phyloP scores from a whole-genome alignment of 2,113 vertebrate genomes.

The Physeter macrocephalus region DNA sequence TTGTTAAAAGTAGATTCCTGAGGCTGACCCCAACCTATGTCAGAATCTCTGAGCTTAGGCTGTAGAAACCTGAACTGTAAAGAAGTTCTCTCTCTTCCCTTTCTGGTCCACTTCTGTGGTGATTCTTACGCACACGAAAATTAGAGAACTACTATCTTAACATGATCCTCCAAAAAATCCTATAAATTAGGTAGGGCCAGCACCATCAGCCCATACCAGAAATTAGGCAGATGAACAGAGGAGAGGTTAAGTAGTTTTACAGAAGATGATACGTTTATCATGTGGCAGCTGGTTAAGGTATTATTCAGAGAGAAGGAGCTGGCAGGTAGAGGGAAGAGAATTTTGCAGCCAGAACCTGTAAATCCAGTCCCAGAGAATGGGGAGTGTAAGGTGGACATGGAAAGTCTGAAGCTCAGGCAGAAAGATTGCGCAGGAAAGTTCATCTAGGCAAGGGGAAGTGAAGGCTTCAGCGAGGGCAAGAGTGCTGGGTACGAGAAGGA shows the following conservation, averaged over 20 bases:
- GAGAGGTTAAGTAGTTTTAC: neutral
- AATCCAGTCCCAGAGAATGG: neutral
- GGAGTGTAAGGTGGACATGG: rapidly evolving
- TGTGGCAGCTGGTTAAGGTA: neutral
- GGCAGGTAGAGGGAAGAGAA: neutral
- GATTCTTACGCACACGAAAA: neutral
- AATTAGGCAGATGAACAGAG: neutral
- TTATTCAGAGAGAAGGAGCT: neutral
- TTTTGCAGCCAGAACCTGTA: neutral
- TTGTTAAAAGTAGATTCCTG: neutral
- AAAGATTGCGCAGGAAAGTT: neutral
- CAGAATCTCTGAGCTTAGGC: neutral
- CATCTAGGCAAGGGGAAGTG: neutral
- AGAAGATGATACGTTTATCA: neutral
- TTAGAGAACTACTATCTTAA: neutral
- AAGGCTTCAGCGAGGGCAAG: neutral
- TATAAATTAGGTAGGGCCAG: neutral
- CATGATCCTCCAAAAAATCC: neutral
- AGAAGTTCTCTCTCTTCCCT: neutral
- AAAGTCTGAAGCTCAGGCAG: rapidly evolving
- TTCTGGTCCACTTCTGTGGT: neutral
- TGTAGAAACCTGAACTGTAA: neutral
- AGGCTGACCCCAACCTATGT: neutral
- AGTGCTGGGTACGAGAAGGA: neutral
- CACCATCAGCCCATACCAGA: neutral